Percentiles rank a stretch among this genome's conserved stretches.
phyloP scores from a whole-genome alignment of 2,113 vertebrate species.

The Leptocoma aspasia region DNA sequence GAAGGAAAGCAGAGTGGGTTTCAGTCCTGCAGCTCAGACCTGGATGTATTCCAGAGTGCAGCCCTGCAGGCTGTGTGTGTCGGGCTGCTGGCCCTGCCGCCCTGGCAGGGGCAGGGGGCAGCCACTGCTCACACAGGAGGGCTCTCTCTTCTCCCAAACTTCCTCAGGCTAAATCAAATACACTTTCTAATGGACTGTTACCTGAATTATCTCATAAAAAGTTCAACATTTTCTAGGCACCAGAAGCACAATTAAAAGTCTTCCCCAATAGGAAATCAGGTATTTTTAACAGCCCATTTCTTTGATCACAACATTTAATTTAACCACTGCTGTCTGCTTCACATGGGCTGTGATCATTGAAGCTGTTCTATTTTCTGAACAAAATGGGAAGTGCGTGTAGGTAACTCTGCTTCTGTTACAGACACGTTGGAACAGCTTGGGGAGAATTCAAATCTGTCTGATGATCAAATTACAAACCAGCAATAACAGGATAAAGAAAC shows the following conservation, averaged over 20 bases:
- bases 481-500: slow-evolving; percentile 64
- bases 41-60: fast-evolving
- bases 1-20: neutral
- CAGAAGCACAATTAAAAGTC: slow-evolving; percentile 46
- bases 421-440: slow-evolving; percentile 72
- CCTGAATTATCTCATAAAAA: slow-evolving; percentile 47
- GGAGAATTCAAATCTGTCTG: slow-evolving; percentile 64
- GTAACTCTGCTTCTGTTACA: slow-evolving; percentile 65
- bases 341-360: slow-evolving; percentile 16
- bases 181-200: slow-evolving; percentile 43
- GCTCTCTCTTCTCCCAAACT: neutral
- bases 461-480: slow-evolving; percentile 69
- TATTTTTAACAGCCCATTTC: slow-evolving; percentile 56
- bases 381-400: slow-evolving; percentile 46
- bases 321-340: slow-evolving; percentile 41
- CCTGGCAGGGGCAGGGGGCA: neutral
- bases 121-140: neutral
- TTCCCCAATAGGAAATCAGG: slow-evolving; percentile 19
- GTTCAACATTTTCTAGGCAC: slow-evolving; percentile 2
- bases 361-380: slow-evolving; percentile 49
- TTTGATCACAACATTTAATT: slow-evolving; percentile 62
- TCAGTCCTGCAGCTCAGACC: neutral
- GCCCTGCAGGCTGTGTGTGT: neutral
- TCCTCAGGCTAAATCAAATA: slow-evolving; percentile 5
- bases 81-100: neutral